Base-by-base conservation (phyloP, 2,113 vertebrate species). In the Anarrhichthys ocellatus region DNA sequence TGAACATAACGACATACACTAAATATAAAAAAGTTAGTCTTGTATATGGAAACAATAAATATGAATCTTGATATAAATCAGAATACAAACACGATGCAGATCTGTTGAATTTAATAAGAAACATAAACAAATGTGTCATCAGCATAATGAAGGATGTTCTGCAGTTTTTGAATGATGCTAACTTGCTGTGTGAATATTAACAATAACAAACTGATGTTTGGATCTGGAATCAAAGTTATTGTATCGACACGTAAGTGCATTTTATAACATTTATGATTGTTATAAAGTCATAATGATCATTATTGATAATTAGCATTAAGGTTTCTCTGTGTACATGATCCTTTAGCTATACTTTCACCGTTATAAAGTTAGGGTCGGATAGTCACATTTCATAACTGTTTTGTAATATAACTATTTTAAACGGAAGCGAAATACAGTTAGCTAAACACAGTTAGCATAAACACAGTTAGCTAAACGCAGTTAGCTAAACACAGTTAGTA, bases 131-230 rank as follows among this genome's bases (percentile, higher is more conserved):
- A 7, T 8, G 0, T 40, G 2, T 65, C 11, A 7, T 40, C 34
- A 13, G 61, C 11, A 15, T 65, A n/a, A 8, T 7, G 29, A 36
- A 36, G 48, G 14, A 42, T 4, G 5, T 15, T 0, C 10, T 1
- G 48, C 17, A 14, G 38, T 61, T 73, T 61, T 46, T 44, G 54
- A 44, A 44, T 48, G 29, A 24, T 3, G 29, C 0, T 38, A 15
- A 40, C 10, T 14, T 2, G 3, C 29, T 79, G 76, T 79, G 77
- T 71, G 76, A 72, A 56, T 34, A 14, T 0, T 1, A 62, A 72
- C 34, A 48, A 54, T 32, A 2, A 62, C 24, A 72, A 64, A 63
- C 2, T 80, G 3, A 0, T 32, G 18, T 80, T 80, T 64, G 68
- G 67, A 54, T 72, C 59, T 24, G 77, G 68, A 32, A 0, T 72